Conservation (phyloP, 2,113 vertebrate species). For the Phyllopteryx taeniolatus region DNA sequence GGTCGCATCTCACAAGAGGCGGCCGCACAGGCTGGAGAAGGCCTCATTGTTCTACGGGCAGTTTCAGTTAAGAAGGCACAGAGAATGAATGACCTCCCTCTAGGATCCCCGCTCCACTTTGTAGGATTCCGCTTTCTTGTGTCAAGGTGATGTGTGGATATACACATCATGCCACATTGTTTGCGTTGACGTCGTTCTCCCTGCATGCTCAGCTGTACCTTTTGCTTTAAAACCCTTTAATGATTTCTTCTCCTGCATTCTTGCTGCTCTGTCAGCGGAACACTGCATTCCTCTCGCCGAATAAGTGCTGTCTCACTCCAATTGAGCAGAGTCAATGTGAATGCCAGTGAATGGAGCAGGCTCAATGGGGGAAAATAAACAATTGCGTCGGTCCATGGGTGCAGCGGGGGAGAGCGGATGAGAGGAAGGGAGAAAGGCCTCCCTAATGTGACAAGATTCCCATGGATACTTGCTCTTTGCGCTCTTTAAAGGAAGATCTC, state of each 20-base stretch:
- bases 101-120: constrained; percentile 55
- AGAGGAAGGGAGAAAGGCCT: constrained; percentile 65
- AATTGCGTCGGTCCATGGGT: constrained; percentile 71
- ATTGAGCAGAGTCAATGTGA: constrained; percentile 74
- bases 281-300: constrained; percentile 69
- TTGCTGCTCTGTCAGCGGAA: constrained; percentile 70
- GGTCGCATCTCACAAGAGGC: constrained; percentile 40
- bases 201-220: constrained; percentile 56
- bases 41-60: constrained; percentile 47
- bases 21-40: constrained; percentile 34
- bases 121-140: constrained; percentile 46
- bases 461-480: constrained; percentile 67
- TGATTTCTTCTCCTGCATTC: constrained; percentile 67
- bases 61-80: constrained; percentile 48
- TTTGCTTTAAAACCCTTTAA: constrained; percentile 58
- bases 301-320: constrained; percentile 76
- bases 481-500: constrained; percentile 64
- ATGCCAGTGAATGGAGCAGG: constrained; percentile 70
- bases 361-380: constrained; percentile 77
- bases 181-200: constrained; percentile 21
- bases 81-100: constrained; percentile 56
- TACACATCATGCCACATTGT: constrained; percentile 47
- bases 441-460: constrained; percentile 69
- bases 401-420: constrained; percentile 63
- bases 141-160: constrained; percentile 60